Conservation (phyloP, 2,888 invertebrate genomes). For the Ischnus inquisitorius region DNA sequence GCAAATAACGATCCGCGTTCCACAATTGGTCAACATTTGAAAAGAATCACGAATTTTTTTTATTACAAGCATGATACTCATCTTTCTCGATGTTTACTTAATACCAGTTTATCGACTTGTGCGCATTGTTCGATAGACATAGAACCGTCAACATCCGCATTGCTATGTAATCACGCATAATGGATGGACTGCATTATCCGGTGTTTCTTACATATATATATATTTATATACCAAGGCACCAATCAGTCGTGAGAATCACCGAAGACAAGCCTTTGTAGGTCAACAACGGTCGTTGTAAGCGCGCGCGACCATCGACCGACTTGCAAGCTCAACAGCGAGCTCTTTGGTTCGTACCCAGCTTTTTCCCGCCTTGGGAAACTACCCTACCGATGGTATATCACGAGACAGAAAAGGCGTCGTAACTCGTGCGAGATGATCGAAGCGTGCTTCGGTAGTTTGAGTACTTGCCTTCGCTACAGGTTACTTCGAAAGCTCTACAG, state of each 20-base stretch:
- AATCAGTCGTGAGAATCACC: not conserved
- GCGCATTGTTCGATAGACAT: not conserved
- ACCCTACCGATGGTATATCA: constrained; percentile 44
- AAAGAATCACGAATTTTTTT: not conserved
- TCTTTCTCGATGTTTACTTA: not conserved
- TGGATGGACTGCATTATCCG: not conserved
- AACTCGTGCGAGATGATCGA: not conserved
- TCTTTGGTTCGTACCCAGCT: not conserved
- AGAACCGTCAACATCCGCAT: constrained; percentile 8
- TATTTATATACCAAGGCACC: not conserved
- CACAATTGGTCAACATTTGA: not conserved
- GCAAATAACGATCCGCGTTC: no score
- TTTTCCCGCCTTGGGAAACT: constrained; percentile 35
- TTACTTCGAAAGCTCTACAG: constrained; percentile 38
- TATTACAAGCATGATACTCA: not conserved
- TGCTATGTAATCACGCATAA: constrained; percentile 11
- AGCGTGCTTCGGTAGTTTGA: not conserved
- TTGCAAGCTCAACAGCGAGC: not conserved
- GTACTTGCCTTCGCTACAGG: not conserved
- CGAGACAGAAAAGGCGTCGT: not conserved
- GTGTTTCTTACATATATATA: not conserved
- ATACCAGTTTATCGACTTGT: not conserved
- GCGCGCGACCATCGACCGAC: not conserved
- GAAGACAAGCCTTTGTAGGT: constrained; percentile 5
- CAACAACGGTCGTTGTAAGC: not conserved